These are phyloP conservation scores for Homarus americanus DNA, from an alignment of 1,140 invertebrate species.

Conservation along the genomic window DNA sequence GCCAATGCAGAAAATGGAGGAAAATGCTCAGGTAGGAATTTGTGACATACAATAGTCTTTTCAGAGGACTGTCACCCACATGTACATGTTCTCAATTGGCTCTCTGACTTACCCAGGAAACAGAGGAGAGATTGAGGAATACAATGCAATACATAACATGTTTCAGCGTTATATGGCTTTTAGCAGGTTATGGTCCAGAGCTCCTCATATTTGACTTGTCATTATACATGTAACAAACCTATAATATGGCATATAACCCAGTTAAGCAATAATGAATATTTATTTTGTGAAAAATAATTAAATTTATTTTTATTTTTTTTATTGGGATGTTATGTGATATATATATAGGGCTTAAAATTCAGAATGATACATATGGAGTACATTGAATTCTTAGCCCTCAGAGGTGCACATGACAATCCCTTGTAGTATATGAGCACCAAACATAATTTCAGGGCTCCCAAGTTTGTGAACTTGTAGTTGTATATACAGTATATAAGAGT, in stretches of 20 bases:
- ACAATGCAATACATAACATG: no score
- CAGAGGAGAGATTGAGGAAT: no score
- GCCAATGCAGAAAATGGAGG: no score
- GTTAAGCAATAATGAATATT: conserved; percentile 11
- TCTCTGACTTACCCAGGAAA: no score
- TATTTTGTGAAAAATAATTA: not conserved
- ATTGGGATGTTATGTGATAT: conserved; percentile 4
- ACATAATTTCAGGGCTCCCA: not conserved
- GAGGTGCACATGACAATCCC: conserved; percentile 16
- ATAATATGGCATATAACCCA: not conserved
- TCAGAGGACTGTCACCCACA: no score
- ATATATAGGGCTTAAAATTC: not conserved
- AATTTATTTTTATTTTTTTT: not conserved
- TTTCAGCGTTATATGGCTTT: no score
- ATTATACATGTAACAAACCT: not conserved
- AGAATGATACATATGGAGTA: not conserved
- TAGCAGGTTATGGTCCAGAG: no score
- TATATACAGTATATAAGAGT: conserved; percentile 5
- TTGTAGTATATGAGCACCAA: not conserved
- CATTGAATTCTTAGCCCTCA: not conserved
- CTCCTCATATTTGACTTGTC: not conserved
- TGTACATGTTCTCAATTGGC: no score
- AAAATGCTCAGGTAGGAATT: no score
- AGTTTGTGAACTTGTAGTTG: not conserved
- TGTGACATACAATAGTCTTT: no score